Percentiles rank a stretch among this genome's conserved stretches.
Conservation (phyloP, 2,113 vertebrate species). For the Nanorana parkeri region DNA sequence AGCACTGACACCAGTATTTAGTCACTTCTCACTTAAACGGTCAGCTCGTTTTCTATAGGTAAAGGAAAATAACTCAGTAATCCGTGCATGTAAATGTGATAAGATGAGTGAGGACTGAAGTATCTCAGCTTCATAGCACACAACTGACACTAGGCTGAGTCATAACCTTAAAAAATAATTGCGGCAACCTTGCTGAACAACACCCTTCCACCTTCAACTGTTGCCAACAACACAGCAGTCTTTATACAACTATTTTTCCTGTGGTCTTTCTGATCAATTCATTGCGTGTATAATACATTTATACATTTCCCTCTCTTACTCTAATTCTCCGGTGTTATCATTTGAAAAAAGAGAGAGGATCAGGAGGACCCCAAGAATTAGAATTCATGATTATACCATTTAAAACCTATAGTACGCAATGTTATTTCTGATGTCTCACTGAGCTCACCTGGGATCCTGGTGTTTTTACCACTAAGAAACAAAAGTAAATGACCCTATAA, state of each 20-base stretch:
- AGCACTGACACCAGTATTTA: no score
- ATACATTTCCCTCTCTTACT: neutral
- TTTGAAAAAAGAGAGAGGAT: no score
- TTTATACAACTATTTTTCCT: neutral
- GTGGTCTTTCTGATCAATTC: neutral
- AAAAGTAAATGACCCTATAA: no score
- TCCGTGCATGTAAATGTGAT: neutral
- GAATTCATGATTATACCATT: no score
- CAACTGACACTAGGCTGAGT: neutral
- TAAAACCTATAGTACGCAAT: no score
- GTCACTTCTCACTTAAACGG: neutral
- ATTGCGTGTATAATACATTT: neutral
- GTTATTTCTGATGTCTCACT: no score
- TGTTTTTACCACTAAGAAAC: no score
- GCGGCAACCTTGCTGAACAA: neutral
- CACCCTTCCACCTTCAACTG: constrained; percentile 2
- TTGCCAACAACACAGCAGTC: neutral
- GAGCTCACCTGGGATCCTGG: no score
- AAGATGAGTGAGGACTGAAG: neutral
- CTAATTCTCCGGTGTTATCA: neutral
- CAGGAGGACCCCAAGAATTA: no score
- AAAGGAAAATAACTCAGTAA: neutral
- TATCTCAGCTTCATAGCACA: constrained; percentile 1
- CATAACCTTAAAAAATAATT: constrained; percentile 15
- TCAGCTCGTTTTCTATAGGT: neutral